These are phyloP conservation scores for Conger conger DNA, from an alignment of 2,113 vertebrate genomes.

Conservation along the genomic window DNA sequence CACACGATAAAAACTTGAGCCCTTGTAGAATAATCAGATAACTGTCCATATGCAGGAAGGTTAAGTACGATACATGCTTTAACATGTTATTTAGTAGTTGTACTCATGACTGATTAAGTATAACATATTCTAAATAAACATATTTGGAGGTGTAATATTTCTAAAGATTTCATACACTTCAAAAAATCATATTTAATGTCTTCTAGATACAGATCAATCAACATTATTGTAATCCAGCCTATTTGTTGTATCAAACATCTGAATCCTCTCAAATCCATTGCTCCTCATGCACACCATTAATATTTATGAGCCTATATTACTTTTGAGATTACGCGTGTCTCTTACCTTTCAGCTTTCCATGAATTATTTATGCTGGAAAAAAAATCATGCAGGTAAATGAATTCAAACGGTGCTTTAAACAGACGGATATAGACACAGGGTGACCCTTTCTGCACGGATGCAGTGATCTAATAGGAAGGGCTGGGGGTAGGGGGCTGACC, in stretches of 20 bases:
- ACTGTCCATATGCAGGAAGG: too few relatives aligned
- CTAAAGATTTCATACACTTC: neutral
- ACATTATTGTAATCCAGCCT: neutral
- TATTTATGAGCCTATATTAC: constrained; percentile 17
- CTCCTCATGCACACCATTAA: neutral
- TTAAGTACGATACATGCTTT: too few relatives aligned
- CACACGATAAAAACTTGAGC: too few relatives aligned
- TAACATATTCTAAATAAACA: too few relatives aligned
- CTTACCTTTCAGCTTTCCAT: neutral
- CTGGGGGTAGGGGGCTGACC: neutral
- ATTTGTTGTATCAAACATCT: constrained; percentile 4
- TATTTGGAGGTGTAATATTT: too few relatives aligned
- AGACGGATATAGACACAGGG: neutral
- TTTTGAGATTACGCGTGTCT: constrained; percentile 8
- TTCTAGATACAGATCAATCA: neutral
- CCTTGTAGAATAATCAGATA: too few relatives aligned
- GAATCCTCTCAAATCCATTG: neutral
- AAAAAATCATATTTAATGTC: neutral
- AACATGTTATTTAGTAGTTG: too few relatives aligned
- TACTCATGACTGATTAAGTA: too few relatives aligned
- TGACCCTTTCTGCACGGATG: neutral
- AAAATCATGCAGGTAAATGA: neutral
- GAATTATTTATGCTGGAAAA: constrained; percentile 5
- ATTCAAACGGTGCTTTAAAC: neutral
- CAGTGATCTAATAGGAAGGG: neutral